Percentiles rank a stretch among this genome's conserved stretches.
Evolutionary conservation across 2,888 invertebrate genomes (phyloP).

Genomic region (Pollenia labialis): DNA sequence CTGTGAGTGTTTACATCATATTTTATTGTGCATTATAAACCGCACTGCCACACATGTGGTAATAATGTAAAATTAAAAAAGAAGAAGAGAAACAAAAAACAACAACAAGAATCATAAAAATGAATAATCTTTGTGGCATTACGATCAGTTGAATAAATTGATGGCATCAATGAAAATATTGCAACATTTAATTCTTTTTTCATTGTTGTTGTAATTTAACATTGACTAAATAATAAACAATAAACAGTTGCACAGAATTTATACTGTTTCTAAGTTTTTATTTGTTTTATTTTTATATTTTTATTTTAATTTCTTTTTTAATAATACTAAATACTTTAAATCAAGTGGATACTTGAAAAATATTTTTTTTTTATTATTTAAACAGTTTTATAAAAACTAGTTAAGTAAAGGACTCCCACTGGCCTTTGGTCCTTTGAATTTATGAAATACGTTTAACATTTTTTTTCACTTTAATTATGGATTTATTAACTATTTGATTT

Average conservation of each 20-base stretch:
- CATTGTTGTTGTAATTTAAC: background rate
- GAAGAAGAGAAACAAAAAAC: constrained; percentile 31
- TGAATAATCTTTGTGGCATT: constrained; percentile 70
- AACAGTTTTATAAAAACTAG: background rate
- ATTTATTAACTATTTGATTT: background rate
- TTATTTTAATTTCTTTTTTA: constrained; percentile 2
- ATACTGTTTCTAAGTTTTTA: constrained; percentile 51
- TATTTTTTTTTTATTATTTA: background rate
- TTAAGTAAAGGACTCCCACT: no score
- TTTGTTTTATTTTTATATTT: constrained; percentile 37
- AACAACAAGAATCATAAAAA: constrained; percentile 46
- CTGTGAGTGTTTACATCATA: constrained; percentile 38
- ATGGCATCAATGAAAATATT: constrained; percentile 50
- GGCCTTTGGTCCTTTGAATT: no score
- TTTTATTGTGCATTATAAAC: constrained; percentile 72
- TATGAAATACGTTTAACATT: no score
- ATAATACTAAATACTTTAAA: constrained; percentile 17
- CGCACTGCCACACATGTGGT: constrained; percentile 72
- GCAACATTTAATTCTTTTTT: constrained; percentile 33
- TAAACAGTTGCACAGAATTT: background rate
- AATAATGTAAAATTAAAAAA: constrained; percentile 59
- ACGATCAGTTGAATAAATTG: constrained; percentile 68
- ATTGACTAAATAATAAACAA: constrained; percentile 55
- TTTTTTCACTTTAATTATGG: no score
- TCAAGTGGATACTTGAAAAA: constrained; percentile 22